Conservation (phyloP, 1,140 invertebrate genomes). For the Coelopa frigida region DNA sequence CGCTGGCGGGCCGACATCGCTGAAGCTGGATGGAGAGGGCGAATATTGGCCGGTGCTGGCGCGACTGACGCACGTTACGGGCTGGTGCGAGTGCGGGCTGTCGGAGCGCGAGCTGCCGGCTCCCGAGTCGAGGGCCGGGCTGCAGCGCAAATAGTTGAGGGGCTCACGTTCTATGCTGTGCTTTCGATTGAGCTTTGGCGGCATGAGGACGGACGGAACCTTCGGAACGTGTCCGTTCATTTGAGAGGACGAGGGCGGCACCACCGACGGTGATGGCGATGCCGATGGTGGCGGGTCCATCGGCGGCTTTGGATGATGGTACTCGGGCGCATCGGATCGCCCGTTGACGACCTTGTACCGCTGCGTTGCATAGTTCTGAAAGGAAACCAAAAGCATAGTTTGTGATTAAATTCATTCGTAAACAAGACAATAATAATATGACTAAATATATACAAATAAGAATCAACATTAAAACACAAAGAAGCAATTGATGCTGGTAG, state of each 20-base stretch:
- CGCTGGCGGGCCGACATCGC: slow-evolving; percentile 62
- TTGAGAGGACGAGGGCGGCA: slow-evolving; percentile 7
- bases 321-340: slow-evolving; percentile 35
- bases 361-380: slow-evolving; percentile 33
- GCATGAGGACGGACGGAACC: slow-evolving; percentile 47
- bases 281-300: slow-evolving; percentile 30
- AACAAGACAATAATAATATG: background rate
- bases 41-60: slow-evolving; percentile 56
- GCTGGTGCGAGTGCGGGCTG: slow-evolving; percentile 64
- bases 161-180: slow-evolving; percentile 75
- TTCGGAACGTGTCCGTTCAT: slow-evolving; percentile 38
- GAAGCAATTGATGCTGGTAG: too few relatives aligned
- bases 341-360: slow-evolving; percentile 38
- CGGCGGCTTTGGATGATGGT: slow-evolving; percentile 34
- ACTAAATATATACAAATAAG: background rate
- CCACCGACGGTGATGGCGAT: slow-evolving; percentile 17
- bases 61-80: slow-evolving; percentile 31
- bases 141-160: slow-evolving; percentile 59
- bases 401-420: too few relatives aligned
- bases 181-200: slow-evolving; percentile 73
- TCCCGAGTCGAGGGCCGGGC: slow-evolving; percentile 78
- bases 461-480: background rate
- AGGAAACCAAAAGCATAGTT: too few relatives aligned
- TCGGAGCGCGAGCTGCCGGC: slow-evolving; percentile 83
- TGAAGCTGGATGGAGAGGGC: slow-evolving; percentile 54